phyloP scores from a whole-genome alignment of 1,140 invertebrate genomes.

The Zophobas atratus region DNA sequence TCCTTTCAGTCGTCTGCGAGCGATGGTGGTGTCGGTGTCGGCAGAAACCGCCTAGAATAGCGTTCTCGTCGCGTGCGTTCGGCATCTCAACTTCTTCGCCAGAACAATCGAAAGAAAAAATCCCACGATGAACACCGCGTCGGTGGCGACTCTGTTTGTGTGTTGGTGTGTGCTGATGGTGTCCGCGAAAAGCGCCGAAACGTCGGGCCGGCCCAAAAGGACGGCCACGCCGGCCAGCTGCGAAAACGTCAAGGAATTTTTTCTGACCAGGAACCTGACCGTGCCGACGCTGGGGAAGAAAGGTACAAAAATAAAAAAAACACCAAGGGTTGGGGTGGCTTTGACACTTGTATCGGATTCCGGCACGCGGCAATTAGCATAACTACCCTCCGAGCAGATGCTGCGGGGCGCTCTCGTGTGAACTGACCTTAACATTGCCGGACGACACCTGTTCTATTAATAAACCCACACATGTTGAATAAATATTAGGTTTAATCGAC shows the following conservation, averaged over 20 bases:
- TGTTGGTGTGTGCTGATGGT: slow-evolving; percentile 32
- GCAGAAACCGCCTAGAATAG: background rate
- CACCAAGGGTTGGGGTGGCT: background rate
- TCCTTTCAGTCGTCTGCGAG: slow-evolving; percentile 37
- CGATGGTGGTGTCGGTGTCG: slow-evolving; percentile 28
- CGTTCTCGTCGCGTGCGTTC: background rate
- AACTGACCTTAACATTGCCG: background rate
- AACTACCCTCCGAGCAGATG: slow-evolving; percentile 1
- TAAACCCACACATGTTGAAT: slow-evolving; percentile 7
- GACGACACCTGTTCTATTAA: slow-evolving; percentile 27
- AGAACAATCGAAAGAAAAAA: background rate
- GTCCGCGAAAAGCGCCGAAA: slow-evolving; percentile 26
- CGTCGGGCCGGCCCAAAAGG: slow-evolving; percentile 25
- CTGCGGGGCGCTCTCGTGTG: background rate
- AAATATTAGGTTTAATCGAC: slow-evolving; percentile 27
- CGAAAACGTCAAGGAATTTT: slow-evolving; percentile 31
- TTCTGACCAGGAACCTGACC: slow-evolving; percentile 6
- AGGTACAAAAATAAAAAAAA: slow-evolving; percentile 5
- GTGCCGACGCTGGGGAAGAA: slow-evolving; percentile 8
- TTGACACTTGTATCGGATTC: slow-evolving; percentile 2
- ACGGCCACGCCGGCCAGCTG: slow-evolving; percentile 7
- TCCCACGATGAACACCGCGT: background rate
- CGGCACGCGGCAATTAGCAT: slow-evolving; percentile 1
- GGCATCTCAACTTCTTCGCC: background rate
- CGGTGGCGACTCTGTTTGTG: slow-evolving; percentile 14